phyloP scores from a whole-genome alignment of 2,797 vertebrate species.

The Liparis tanakae region DNA sequence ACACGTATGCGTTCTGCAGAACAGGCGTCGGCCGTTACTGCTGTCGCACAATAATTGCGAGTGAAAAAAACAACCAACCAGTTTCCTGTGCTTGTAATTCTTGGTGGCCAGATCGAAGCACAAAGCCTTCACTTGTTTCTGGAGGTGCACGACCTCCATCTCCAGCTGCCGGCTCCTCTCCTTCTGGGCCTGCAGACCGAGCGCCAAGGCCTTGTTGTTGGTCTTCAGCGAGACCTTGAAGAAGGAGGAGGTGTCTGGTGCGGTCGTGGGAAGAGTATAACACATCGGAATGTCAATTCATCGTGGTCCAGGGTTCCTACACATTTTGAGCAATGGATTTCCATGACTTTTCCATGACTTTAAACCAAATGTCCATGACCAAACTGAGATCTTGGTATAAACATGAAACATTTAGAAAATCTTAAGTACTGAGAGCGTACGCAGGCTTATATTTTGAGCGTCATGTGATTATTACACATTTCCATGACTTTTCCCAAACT shows the following conservation, averaged over 20 bases:
- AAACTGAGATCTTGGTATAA: no score
- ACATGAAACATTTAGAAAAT: no score
- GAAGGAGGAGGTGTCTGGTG: slow-evolving; percentile 83
- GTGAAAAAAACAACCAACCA: slow-evolving; percentile 69
- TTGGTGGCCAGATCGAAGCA: slow-evolving; percentile 76
- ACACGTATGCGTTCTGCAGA: background rate
- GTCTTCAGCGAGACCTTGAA: slow-evolving; percentile 83
- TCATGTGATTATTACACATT: no score
- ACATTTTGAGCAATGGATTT: no score
- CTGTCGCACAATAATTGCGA: no score
- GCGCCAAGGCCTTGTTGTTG: slow-evolving; percentile 83
- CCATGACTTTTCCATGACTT: no score
- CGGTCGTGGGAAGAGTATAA: background rate
- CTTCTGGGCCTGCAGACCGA: slow-evolving; percentile 76
- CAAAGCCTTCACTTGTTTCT: slow-evolving; percentile 69
- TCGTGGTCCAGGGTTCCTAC: no score
- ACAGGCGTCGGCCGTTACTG: background rate
- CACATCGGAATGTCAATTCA: background rate
- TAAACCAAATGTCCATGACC: no score
- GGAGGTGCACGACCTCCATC: slow-evolving; percentile 66
- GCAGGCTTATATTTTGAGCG: no score
- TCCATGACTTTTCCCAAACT: no score
- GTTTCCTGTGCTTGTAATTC: slow-evolving; percentile 79
- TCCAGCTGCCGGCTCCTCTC: slow-evolving; percentile 72
- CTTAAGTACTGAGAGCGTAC: no score